phyloP scores from a whole-genome alignment of 1,140 invertebrate genomes.

The Sminthurinus signatus region DNA sequence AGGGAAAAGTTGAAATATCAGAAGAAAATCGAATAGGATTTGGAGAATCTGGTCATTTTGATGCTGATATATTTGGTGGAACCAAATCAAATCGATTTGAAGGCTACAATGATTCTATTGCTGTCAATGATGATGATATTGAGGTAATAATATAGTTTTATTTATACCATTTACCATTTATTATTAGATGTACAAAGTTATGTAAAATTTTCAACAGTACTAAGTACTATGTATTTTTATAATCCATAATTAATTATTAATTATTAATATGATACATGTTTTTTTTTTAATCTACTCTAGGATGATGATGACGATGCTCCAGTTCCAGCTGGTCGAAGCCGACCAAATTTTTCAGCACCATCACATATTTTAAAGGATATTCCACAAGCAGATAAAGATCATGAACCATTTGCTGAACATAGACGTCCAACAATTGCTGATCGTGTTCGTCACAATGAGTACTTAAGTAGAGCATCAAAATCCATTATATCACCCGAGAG shows the following conservation, averaged over 20 bases:
- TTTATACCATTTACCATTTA: no score
- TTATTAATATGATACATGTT: slow-evolving; percentile 12
- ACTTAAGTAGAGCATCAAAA: slow-evolving; percentile 74
- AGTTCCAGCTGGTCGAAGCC: slow-evolving; percentile 55
- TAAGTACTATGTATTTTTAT: neutral
- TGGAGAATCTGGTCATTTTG: slow-evolving; percentile 81
- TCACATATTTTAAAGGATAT: slow-evolving; percentile 83
- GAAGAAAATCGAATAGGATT: slow-evolving; percentile 72
- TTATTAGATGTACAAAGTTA: no score
- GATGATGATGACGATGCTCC: slow-evolving; percentile 76
- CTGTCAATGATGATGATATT: slow-evolving; percentile 74
- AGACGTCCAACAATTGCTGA: slow-evolving; percentile 85
- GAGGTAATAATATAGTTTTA: no score
- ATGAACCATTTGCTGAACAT: slow-evolving; percentile 94
- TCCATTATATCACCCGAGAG: slow-evolving; percentile 94
- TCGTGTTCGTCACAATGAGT: slow-evolving; percentile 80
- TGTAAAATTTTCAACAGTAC: no score
- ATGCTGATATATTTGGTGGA: slow-evolving; percentile 82
- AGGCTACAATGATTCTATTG: slow-evolving; percentile 92
- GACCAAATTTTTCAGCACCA: slow-evolving; percentile 75
- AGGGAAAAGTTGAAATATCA: slow-evolving; percentile 51
- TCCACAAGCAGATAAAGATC: slow-evolving; percentile 80
- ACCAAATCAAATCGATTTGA: slow-evolving; percentile 69
- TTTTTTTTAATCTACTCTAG: slow-evolving; percentile 52
- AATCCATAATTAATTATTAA: neutral